Evolutionary conservation across 2,113 vertebrate genomes (phyloP).

Genomic region (Anolis sagrei): DNA sequence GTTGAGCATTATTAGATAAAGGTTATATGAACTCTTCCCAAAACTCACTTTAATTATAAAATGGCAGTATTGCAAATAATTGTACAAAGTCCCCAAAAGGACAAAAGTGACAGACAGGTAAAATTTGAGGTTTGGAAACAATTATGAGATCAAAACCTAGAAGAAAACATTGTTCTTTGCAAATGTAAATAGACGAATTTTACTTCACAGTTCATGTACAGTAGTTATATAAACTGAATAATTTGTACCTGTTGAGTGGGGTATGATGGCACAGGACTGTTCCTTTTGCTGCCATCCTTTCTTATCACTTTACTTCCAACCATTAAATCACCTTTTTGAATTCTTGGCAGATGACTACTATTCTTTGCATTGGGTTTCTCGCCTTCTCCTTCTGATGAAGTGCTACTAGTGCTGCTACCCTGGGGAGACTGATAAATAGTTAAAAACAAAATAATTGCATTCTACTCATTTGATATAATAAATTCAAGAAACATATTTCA

Average conservation of each 20-base stretch:
- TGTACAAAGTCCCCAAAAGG: not conserved
- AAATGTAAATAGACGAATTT: not conserved
- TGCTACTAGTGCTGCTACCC: conserved; percentile 90
- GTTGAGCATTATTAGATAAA: not conserved
- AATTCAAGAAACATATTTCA: not conserved
- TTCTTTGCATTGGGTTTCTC: conserved; percentile 88
- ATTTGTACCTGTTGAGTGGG: conserved; percentile 81
- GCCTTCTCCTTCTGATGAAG: conserved; percentile 93
- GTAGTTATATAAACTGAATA: not conserved
- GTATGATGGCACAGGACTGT: conserved; percentile 85
- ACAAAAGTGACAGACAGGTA: not conserved
- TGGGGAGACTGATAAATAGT: conserved; percentile 82
- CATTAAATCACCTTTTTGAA: conserved; percentile 75
- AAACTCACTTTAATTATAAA: not conserved
- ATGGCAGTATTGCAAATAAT: not conserved
- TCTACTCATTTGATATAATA: conserved; percentile 7
- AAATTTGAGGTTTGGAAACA: not conserved
- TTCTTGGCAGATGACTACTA: conserved; percentile 79
- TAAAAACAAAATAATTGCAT: conserved; percentile 17
- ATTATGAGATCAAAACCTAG: not conserved
- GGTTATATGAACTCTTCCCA: not conserved
- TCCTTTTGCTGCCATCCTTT: conserved; percentile 73
- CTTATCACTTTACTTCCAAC: conserved; percentile 74
- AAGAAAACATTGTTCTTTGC: not conserved
- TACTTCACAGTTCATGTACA: not conserved